These are phyloP conservation scores for Thumatha senex DNA, from an alignment of 2,888 invertebrate species.

Conservation along the genomic window DNA sequence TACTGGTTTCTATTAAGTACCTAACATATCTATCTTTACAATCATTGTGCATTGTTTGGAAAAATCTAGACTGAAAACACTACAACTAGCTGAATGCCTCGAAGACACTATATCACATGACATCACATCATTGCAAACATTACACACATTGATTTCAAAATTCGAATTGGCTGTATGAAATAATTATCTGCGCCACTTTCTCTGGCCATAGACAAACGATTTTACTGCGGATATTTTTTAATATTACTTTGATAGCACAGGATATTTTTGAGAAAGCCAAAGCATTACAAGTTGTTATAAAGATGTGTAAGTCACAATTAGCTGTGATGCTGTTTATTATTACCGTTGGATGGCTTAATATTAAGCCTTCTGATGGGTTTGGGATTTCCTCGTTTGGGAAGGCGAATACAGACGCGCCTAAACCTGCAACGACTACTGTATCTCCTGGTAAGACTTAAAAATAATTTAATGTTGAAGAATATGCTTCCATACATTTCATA, in stretches of 20 bases:
- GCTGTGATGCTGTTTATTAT: constrained; percentile 42
- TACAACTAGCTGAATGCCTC: constrained; percentile 9
- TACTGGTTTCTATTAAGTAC: too few relatives aligned
- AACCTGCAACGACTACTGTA: constrained; percentile 62
- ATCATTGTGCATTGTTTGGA: constrained; percentile 11
- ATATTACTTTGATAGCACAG: neutral
- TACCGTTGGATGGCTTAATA: constrained; percentile 46
- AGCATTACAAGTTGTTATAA: constrained; percentile 27
- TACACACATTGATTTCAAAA: constrained; percentile 10
- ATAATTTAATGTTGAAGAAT: constrained; percentile 1
- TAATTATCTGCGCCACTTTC: constrained; percentile 9
- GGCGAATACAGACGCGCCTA: constrained; percentile 72
- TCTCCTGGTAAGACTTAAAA: constrained; percentile 65
- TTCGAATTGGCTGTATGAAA: constrained; percentile 20
- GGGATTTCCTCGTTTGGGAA: constrained; percentile 74
- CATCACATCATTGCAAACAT: neutral
- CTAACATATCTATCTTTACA: neutral
- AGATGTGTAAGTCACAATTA: constrained; percentile 28
- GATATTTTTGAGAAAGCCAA: constrained; percentile 2
- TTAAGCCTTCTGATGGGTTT: constrained; percentile 54
- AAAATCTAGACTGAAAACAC: constrained; percentile 4
- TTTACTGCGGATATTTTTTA: neutral
- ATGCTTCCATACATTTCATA: constrained; percentile 18
- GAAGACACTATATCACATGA: constrained; percentile 30
- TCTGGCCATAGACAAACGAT: constrained; percentile 1